phyloP scores from a whole-genome alignment of 2,797 vertebrate genomes.

The Neostethus bicornis region DNA sequence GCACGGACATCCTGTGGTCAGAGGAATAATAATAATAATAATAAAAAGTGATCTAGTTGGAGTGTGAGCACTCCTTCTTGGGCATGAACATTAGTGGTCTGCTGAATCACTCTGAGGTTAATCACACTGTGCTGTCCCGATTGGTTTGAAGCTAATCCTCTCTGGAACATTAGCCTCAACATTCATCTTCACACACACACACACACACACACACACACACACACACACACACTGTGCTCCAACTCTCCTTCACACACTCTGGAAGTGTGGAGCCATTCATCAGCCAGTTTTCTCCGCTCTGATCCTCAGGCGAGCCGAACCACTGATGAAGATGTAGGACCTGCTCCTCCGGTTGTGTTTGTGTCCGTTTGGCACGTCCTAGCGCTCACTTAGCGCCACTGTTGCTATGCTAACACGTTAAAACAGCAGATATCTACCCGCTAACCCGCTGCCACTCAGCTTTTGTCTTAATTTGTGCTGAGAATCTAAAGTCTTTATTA shows the following conservation, averaged over 20 bases:
- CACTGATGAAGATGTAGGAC: constrained; percentile 67
- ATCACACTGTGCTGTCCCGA: constrained; percentile 37
- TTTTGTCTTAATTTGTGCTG: constrained; percentile 4
- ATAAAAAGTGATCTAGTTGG: neutral
- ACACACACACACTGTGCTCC: neutral
- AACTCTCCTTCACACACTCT: constrained; percentile 8
- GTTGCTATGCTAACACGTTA: constrained; percentile 19
- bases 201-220: constrained; percentile 13
- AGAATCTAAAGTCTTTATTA: constrained; percentile 5
- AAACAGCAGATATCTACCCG: constrained; percentile 43
- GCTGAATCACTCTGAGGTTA: constrained; percentile 35
- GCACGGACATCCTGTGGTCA: no score
- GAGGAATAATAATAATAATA: no score
- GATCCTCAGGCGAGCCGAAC: constrained; percentile 40
- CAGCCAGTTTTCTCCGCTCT: constrained; percentile 51
- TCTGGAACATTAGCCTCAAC: constrained; percentile 29
- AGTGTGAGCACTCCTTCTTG: constrained; percentile 11
- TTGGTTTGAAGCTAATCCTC: constrained; percentile 48
- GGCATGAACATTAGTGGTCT: constrained; percentile 17
- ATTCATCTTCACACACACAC: constrained; percentile 34
- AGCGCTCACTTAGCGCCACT: constrained; percentile 19
- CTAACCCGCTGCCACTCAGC: neutral
- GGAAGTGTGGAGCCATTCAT: constrained; percentile 48
- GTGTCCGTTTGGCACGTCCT: constrained; percentile 18
- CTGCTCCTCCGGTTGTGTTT: constrained; percentile 8